Evolutionary conservation across 1,140 invertebrate species (phyloP), one percentile per base, ranked within the genome.

Genomic region (Tachypleus tridentatus): DNA sequence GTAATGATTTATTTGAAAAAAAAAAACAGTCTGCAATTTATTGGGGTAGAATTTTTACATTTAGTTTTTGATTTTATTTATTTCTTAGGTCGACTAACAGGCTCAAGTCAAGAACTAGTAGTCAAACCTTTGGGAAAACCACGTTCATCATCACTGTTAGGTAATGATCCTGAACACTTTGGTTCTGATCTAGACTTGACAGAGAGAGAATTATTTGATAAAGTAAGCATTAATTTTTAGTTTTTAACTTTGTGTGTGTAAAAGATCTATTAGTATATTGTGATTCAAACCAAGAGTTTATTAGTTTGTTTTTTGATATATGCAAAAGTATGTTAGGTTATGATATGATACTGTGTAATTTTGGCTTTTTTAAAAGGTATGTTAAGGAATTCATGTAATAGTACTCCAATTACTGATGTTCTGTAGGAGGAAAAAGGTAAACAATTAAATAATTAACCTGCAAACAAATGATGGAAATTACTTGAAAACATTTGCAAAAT

Each of bases 201-300:
- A 53, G 82, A 82, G 66, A 75, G 84, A 61, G 75, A 80, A 64
- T 75, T 80, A 65, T 86, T 86, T 75, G 87, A 90, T 74, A 82
- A 84, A 58, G 80, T 77, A 69, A 63, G 48, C 11, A 29, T n/a
- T 67, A 29, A 29, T 29, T 60, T 48, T 2, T 5, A 60, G 10
- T 47, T 6, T 11, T 4, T 8, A 51, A 68, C 29, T 29, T 29
- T 29, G 29, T 29, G 29, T 29, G 29, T 29, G 29, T 29, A 29
- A 29, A 29, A 29, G 29, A 52, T 51, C 63, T 60, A 5, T 57
- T 51, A 4, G 52, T 52, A 63, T 65, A 69, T 57, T 57, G 63
- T 67, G 52, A n/a, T 70, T 57, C 62, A 61, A 29, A 29, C 29
- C 29, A 29, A 29, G 29, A 29, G 53, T 61, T 67, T 29, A 65